Percentiles rank a stretch among this genome's conserved stretches.
Evolutionary conservation across 1,140 invertebrate species (phyloP).

Genomic region (Heterodera schachtii): DNA sequence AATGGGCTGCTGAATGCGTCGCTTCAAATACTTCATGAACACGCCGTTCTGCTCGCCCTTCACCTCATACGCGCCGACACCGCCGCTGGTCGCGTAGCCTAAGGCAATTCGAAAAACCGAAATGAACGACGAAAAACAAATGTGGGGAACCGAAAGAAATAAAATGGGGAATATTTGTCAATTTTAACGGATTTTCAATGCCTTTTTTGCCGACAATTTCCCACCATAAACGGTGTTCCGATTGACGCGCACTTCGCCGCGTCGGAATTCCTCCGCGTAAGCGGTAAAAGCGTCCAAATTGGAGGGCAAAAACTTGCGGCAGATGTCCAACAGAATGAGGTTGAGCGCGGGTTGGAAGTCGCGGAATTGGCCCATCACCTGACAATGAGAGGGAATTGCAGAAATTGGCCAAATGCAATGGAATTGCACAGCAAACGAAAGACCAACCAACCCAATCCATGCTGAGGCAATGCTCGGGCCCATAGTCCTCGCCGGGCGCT

Average conservation of each 20-base stretch:
- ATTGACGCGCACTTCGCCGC: constrained; percentile 51
- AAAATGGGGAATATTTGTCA: too few relatives aligned
- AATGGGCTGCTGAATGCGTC: constrained; percentile 50
- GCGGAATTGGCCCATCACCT: constrained; percentile 63
- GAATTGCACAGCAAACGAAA: too few relatives aligned
- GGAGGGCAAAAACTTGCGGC: constrained; percentile 65
- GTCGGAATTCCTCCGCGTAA: constrained; percentile 59
- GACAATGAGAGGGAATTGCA: background rate
- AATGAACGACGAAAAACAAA: too few relatives aligned
- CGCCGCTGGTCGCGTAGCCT: constrained; percentile 57
- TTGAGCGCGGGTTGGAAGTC: constrained; percentile 66
- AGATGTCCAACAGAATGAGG: constrained; percentile 69
- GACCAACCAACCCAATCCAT: constrained; percentile 61
- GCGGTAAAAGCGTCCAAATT: constrained; percentile 56
- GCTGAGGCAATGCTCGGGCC: constrained; percentile 60
- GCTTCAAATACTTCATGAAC: constrained; percentile 65
- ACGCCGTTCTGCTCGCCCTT: constrained; percentile 63
- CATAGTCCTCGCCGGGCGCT: constrained; percentile 66
- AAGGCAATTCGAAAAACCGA: too few relatives aligned
- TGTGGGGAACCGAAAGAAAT: too few relatives aligned
- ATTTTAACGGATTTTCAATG: too few relatives aligned
- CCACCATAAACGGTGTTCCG: constrained; percentile 65
- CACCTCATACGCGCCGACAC: constrained; percentile 65
- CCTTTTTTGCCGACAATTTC: background rate
- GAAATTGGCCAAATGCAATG: background rate